Evolutionary conservation across 2,888 invertebrate genomes (phyloP).

Genomic region (Drosophila koepferae): DNA sequence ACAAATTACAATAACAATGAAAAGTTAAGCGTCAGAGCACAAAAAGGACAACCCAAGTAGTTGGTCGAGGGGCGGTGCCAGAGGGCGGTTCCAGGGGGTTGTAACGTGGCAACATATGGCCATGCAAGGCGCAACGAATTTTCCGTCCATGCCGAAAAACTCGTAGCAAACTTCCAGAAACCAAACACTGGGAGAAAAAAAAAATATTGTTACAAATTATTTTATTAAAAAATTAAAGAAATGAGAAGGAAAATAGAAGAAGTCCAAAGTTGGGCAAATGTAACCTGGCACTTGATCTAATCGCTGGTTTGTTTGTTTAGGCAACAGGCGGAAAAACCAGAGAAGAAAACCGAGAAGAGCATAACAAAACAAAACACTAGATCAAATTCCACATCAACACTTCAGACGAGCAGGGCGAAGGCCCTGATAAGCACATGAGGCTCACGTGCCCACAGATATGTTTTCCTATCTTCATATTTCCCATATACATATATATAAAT

Average conservation of each 20-base stretch:
- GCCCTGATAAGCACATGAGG: constrained; percentile 33
- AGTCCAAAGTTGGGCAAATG: constrained; percentile 31
- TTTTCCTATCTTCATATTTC: not conserved
- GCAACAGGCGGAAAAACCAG: constrained; percentile 32
- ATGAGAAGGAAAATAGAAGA: not conserved
- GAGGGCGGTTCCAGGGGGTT: constrained; percentile 8
- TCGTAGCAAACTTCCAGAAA: constrained; percentile 48
- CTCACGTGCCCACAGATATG: constrained; percentile 49
- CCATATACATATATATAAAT: not conserved
- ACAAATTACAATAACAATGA: constrained; percentile 78
- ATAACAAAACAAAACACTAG: constrained; percentile 47
- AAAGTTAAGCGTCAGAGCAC: constrained; percentile 72
- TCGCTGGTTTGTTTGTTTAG: constrained; percentile 70
- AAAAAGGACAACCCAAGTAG: constrained; percentile 71
- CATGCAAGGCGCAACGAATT: constrained; percentile 31
- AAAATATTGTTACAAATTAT: constrained; percentile 49
- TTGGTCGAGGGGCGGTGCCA: constrained; percentile 21
- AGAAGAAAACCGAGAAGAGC: constrained; percentile 8
- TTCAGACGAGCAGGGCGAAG: constrained; percentile 17
- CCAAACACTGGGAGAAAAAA: constrained; percentile 1
- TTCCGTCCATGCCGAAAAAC: constrained; percentile 19
- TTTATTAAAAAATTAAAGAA: constrained; percentile 22
- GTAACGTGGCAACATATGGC: constrained; percentile 69
- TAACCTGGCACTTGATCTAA: constrained; percentile 58
- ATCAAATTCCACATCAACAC: constrained; percentile 74